Evolutionary conservation across 2,797 vertebrate species (phyloP), one percentile per base, ranked within the genome.

Genomic region (Rhadinocentrus ornatus): DNA sequence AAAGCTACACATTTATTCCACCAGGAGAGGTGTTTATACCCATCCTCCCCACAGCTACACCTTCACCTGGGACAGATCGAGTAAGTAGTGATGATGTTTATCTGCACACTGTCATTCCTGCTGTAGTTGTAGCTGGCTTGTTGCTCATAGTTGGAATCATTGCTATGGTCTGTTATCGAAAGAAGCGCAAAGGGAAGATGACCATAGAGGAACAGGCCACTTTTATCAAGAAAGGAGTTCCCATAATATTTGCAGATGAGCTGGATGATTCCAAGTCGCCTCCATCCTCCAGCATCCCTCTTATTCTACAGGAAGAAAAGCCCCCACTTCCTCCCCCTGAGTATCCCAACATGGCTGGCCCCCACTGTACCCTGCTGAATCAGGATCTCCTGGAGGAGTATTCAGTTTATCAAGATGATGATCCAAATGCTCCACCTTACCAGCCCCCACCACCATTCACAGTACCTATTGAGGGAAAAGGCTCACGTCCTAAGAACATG

Each of bases 191-290:
- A 93, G 98, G 98, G 34, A 99, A 99, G 86, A 95, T 99, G 84
- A 99, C 97, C 41, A 98, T 97, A 0, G 98, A 99, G 92, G 98
- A 99, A 88, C 98, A 99, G 91, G 97, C 98, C 34, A 99, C 98
- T n/a, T 99, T 99, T 88, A 99, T 99, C 80, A 99, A 99, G 92
- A 99, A 99, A 55, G 98, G 98, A 0, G 98, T 99, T 68, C 98
- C 98, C 13, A 99, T 99, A 67, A 99, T 99, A 91, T 99, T 99
- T 3, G 98, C 98, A 0, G 98, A 99, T 0, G 98, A 99, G 89
- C 90, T 99, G 64, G 98, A 99, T 0, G 98, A 99, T 93, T 98
- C 98, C 52, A 99, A 99, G 88, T 98, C 97, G 0, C 97, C 98
- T 0, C 98, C 98, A 0, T 99, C 98, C 57, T 99, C 98, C 72